Conservation (phyloP, 2,113 vertebrate genomes). For the Neolamprologus fasciatus region DNA sequence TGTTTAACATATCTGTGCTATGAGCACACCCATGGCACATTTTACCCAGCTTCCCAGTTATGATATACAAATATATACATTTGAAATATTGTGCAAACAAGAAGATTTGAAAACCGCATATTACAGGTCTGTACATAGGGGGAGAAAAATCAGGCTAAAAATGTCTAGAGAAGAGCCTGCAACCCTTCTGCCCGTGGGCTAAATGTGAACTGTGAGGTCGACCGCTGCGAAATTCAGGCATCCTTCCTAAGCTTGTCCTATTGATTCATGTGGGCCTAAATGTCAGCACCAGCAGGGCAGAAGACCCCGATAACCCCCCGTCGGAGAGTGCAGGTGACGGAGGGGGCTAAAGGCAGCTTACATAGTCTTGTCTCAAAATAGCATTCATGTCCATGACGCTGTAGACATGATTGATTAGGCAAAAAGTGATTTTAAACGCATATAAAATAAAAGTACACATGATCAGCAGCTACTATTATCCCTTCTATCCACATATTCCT, state of each 20-base stretch:
- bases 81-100: not conserved
- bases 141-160: not conserved
- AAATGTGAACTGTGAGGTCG: constrained; percentile 24
- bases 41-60: not conserved
- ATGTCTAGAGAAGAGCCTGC: not conserved
- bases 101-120: not conserved
- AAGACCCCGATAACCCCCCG: constrained; percentile 33
- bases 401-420: constrained; percentile 3
- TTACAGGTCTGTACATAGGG: not conserved
- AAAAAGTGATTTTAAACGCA: not conserved
- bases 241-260: constrained; percentile 52
- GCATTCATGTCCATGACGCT: not conserved
- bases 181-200: not conserved
- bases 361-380: constrained; percentile 36
- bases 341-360: constrained; percentile 35
- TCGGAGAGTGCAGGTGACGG: constrained; percentile 19
- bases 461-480: not conserved
- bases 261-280: constrained; percentile 70
- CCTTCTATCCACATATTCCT: not conserved
- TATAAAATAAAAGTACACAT: not conserved
- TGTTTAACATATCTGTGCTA: not conserved
- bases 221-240: constrained; percentile 33
- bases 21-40: not conserved
- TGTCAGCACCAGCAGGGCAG: constrained; percentile 65
- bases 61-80: not conserved